phyloP scores from a whole-genome alignment of 2,888 invertebrate species.

The Cephonodes hylas region DNA sequence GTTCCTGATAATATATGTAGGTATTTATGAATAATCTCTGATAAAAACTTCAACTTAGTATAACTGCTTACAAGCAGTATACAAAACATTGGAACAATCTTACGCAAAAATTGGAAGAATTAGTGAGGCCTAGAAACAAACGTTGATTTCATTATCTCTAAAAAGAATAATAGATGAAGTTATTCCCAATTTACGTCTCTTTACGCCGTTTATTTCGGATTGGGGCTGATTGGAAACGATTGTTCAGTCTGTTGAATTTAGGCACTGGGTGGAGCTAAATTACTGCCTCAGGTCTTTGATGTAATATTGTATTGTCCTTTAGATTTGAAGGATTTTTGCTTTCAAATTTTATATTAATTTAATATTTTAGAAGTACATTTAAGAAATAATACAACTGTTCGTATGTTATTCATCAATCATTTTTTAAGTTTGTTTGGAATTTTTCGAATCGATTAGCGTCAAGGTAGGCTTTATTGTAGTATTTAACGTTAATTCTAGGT shows the following conservation, averaged over 20 bases:
- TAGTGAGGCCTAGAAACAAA: not conserved
- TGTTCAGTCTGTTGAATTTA: not conserved
- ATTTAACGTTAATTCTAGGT: too few species aligned
- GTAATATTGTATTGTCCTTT: not conserved
- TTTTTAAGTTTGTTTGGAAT: too few species aligned
- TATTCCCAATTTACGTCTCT: not conserved
- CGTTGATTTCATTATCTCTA: not conserved
- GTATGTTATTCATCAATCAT: too few species aligned
- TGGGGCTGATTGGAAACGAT: not conserved
- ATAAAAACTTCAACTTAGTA: too few species aligned
- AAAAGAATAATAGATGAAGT: not conserved
- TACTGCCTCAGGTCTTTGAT: not conserved
- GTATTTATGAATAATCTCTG: too few species aligned
- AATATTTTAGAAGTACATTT: too few species aligned
- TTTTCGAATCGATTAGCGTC: too few species aligned
- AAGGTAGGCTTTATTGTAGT: too few species aligned
- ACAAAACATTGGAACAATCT: not conserved
- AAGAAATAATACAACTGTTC: too few species aligned
- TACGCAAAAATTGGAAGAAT: not conserved
- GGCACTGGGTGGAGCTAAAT: not conserved
- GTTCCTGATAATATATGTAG: too few species aligned
- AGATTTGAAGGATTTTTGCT: not conserved
- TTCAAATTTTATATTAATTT: not conserved
- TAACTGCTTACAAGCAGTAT: too few species aligned
- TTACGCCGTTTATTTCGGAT: not conserved